A percentile compares a stretch with the other conserved stretches of the same genome.
Conservation (phyloP, 2,888 invertebrate species). For the Drosophila dives region DNA sequence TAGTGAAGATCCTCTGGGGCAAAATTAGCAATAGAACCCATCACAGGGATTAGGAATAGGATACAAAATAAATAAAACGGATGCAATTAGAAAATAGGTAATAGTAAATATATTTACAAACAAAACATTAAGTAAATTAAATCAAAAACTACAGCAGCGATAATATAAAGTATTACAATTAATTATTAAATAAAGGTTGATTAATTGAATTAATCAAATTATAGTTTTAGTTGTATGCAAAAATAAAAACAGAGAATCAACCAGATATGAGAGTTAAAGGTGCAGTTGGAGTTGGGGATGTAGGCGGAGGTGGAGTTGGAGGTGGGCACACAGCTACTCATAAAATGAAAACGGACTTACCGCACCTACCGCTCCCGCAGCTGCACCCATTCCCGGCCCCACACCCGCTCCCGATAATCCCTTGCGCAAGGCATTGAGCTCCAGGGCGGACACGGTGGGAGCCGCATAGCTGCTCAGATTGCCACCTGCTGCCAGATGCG, state of each 20-base stretch:
- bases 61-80: slow-evolving; percentile 47
- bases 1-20: background rate
- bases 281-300: slow-evolving; percentile 48
- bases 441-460: slow-evolving; percentile 56
- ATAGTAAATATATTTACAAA: slow-evolving; percentile 55
- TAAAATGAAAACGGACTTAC: slow-evolving; percentile 82
- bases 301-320: slow-evolving; percentile 25
- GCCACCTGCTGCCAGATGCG: slow-evolving; percentile 69
- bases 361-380: slow-evolving; percentile 78
- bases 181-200: slow-evolving; percentile 3
- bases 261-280: slow-evolving; percentile 61
- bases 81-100: slow-evolving; percentile 43
- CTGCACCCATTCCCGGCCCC: slow-evolving; percentile 54
- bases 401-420: slow-evolving; percentile 70
- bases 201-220: slow-evolving; percentile 17
- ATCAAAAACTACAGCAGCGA: slow-evolving; percentile 34
- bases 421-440: slow-evolving; percentile 77
- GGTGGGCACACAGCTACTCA: slow-evolving; percentile 69
- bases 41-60: slow-evolving; percentile 19
- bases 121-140: slow-evolving; percentile 49
- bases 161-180: slow-evolving; percentile 32
- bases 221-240: slow-evolving; percentile 18
- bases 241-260: slow-evolving; percentile 37
- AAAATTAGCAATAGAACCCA: slow-evolving; percentile 23
- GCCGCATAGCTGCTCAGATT: slow-evolving; percentile 51